phyloP scores from a whole-genome alignment of 2,888 invertebrate species.

The Coenonympha arcania region DNA sequence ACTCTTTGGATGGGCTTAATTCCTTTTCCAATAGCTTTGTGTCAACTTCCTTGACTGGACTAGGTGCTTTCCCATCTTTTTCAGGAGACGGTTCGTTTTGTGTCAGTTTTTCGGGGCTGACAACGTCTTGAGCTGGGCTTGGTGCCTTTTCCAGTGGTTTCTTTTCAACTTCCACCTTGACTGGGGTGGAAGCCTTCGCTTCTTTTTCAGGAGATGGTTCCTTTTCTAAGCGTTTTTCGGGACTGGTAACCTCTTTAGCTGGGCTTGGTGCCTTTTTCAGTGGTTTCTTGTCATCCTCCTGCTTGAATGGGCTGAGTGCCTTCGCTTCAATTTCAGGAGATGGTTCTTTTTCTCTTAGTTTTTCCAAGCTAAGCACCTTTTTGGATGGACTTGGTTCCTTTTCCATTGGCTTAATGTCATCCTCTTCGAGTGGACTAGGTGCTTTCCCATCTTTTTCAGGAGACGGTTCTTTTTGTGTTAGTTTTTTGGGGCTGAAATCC shows the following conservation, averaged over 20 bases:
- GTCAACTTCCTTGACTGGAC: neutral
- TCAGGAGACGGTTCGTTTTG: constrained; percentile 18
- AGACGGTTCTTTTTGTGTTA: constrained; percentile 17
- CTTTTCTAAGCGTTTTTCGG: neutral
- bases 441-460: neutral
- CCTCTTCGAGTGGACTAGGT: neutral
- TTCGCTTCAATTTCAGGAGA: neutral
- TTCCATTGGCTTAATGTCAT: neutral
- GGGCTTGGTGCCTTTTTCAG: constrained; percentile 20
- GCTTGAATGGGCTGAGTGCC: constrained; percentile 7
- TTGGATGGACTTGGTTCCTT: neutral
- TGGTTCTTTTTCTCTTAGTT: neutral
- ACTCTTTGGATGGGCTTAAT: neutral
- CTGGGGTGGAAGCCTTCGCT: constrained; percentile 11
- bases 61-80: neutral
- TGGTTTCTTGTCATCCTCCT: neutral
- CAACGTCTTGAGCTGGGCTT: neutral
- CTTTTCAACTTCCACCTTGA: neutral
- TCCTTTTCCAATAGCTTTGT: neutral
- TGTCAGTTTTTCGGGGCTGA: neutral
- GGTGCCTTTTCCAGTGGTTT: constrained; percentile 12
- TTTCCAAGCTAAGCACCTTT: neutral
- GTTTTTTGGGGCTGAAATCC: neutral
- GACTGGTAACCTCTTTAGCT: neutral
- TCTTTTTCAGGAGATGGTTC: neutral